phyloP scores from a whole-genome alignment of 1,140 invertebrate species.

The Acromyrmex echinatior region DNA sequence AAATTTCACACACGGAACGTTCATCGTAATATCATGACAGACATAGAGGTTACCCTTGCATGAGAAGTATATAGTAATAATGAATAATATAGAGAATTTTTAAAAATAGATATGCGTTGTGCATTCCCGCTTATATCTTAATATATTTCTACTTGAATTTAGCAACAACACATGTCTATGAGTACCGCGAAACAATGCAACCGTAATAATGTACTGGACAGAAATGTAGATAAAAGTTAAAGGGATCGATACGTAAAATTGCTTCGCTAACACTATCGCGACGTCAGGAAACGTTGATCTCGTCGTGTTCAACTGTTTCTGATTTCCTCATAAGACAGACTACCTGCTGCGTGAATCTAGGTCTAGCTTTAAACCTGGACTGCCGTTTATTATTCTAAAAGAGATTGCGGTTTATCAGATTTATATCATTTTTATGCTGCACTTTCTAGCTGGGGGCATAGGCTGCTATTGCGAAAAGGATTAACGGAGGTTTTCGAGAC shows the following conservation, averaged over 20 bases:
- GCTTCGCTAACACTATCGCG: background rate
- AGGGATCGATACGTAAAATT: background rate
- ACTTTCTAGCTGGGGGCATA: background rate
- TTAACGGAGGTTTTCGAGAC: conserved; percentile 5
- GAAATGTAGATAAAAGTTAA: background rate
- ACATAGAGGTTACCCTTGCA: background rate
- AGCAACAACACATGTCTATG: background rate
- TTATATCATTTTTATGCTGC: background rate
- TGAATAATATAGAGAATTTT: background rate
- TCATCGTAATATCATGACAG: conserved; percentile 18
- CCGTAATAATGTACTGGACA: conserved; percentile 10
- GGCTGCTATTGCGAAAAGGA: background rate
- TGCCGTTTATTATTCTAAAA: background rate
- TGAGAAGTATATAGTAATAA: conserved; percentile 3
- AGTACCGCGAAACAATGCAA: background rate
- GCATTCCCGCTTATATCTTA: background rate
- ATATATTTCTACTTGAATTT: background rate
- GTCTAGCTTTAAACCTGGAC: background rate
- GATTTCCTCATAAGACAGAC: background rate
- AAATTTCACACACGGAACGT: background rate
- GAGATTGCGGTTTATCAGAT: background rate
- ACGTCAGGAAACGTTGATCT: background rate
- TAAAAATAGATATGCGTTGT: background rate
- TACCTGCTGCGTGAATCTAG: background rate
- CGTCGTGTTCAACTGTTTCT: background rate